These are phyloP conservation scores for Gortyna flavago DNA, from an alignment of 2,888 invertebrate genomes.

Conservation along the genomic window DNA sequence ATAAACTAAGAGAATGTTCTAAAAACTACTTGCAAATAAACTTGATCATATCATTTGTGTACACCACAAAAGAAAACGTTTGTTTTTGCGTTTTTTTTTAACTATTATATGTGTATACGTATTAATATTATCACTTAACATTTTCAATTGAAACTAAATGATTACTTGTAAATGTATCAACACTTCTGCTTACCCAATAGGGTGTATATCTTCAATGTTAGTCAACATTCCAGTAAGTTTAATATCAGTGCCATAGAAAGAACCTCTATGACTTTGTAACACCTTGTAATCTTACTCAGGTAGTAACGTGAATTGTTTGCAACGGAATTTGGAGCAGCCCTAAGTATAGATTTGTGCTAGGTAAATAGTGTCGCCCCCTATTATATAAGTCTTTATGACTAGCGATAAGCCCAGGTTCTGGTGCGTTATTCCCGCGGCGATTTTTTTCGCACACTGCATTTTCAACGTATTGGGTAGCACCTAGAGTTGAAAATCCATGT, in stretches of 20 bases:
- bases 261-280: constrained; percentile 39
- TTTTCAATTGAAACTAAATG: constrained; percentile 31
- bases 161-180: constrained; percentile 21
- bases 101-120: constrained; percentile 27
- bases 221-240: constrained; percentile 63
- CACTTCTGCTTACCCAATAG: constrained; percentile 24
- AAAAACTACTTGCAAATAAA: not conserved
- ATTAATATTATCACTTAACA: constrained; percentile 28
- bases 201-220: constrained; percentile 41
- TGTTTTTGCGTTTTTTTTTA: constrained; percentile 42
- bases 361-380: not conserved
- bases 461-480: too few species aligned
- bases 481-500: too few species aligned
- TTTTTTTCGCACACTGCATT: too few species aligned
- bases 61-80: constrained; percentile 30
- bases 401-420: not conserved
- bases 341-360: not conserved
- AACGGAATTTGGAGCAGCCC: not conserved
- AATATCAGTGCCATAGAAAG: constrained; percentile 61
- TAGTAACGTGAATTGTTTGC: constrained; percentile 15
- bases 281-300: constrained; percentile 23
- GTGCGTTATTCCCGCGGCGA: too few species aligned
- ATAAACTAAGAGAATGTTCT: not conserved
- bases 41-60: constrained; percentile 12
- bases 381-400: not conserved